Conservation (phyloP, 1,140 invertebrate genomes). For the Drosophila sp. region DNA sequence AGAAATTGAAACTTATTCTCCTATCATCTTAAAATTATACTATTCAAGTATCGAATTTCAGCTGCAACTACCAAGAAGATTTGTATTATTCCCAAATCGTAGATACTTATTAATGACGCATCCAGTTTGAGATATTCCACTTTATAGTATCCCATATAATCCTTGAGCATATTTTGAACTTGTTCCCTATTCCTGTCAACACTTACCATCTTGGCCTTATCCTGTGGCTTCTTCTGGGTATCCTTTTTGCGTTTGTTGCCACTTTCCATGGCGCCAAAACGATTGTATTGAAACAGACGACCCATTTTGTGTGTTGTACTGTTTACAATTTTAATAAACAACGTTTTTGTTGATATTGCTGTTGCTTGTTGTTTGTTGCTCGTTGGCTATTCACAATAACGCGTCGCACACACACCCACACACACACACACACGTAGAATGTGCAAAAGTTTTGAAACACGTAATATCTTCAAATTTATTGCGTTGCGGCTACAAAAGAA, state of each 20-base stretch:
- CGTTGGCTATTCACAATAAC: conserved; percentile 48
- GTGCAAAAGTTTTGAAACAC: conserved; percentile 49
- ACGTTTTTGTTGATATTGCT: conserved; percentile 32
- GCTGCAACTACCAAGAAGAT: background rate
- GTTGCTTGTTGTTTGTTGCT: conserved; percentile 20
- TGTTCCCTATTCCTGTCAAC: background rate
- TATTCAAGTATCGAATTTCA: conserved; percentile 9
- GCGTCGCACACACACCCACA: conserved; percentile 17
- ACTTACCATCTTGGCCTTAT: conserved; percentile 67
- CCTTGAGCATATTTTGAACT: background rate
- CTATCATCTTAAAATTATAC: too few species aligned
- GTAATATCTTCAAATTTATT: conserved; percentile 56
- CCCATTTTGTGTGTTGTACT: conserved; percentile 62
- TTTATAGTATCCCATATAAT: background rate
- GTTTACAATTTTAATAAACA: conserved; percentile 41
- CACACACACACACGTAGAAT: conserved; percentile 15
- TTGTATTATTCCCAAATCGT: background rate
- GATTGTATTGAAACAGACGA: conserved; percentile 80
- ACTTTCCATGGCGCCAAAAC: conserved; percentile 71
- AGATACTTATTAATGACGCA: background rate
- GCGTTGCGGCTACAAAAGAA: conserved; percentile 37
- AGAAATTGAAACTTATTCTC: too few species aligned
- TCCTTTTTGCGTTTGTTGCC: conserved; percentile 74
- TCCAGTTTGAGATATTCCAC: background rate
- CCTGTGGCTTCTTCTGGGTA: conserved; percentile 59